Evolutionary conservation across 2,888 invertebrate genomes (phyloP), one percentile per base, ranked within the genome.

Genomic region (Parthenolecanium corni): DNA sequence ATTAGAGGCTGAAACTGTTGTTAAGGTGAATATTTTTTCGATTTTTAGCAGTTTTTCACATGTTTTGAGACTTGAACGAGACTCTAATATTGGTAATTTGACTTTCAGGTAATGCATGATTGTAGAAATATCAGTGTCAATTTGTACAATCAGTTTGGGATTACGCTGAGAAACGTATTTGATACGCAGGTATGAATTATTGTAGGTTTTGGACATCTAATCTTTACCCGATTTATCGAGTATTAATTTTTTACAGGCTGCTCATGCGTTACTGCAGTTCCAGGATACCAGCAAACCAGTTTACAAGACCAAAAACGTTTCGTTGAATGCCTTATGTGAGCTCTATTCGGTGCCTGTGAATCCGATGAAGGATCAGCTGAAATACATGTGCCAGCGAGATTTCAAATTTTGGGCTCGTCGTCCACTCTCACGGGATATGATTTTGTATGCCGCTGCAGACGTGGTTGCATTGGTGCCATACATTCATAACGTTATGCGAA

Each of bases 231-330:
- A n/a, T n/a, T n/a, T n/a, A n/a, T n/a, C 36, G 36, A 52, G 51
- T 52, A 14, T 44, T n/a, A 38, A 54, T 25, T 25, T 56, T 42
- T 66, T 67, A 51, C 70, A 83, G 80, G 86, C 88, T 40, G 94
- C 93, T 46, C 91, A 95, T 74, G 89, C 93, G 61, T 86, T 95
- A 12, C 76, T 95, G 53, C 90, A 93, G 71, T 85, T 84, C 71
- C 93, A 93, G 76, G 88, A 90, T 70, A 88, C 86, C 65, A 85
- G 85, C 66, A 86, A 89, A 70, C 92, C 94, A 38, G 89, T 94
- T 56, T 90, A 93, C 73, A 95, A 95, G 78, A 90, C 92, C 58
- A 93, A 94, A 76, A 90, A 90, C 73, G 84, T 93, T 52, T 90
- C 91, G 69, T 78, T 95, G 64, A 91, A 92, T 77, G 88, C 92